Percentiles rank a stretch among this genome's conserved stretches.
Evolutionary conservation across 2,113 vertebrate species (phyloP).

Genomic region (Neoarius graeffei): DNA sequence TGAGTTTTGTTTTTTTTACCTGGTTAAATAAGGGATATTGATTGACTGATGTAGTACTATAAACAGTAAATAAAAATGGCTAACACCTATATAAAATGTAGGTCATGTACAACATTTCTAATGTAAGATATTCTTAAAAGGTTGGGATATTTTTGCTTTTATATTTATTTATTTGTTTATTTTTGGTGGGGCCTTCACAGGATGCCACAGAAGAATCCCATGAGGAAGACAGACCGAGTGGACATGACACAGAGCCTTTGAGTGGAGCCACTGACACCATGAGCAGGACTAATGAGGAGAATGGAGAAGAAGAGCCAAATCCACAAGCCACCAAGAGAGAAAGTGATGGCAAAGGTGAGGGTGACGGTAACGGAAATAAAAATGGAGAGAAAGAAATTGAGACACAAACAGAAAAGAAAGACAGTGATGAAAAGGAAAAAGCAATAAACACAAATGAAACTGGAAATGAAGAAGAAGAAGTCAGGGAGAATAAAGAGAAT

Average conservation of each 20-base stretch:
- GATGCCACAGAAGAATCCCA: not conserved
- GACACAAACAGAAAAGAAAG: constrained; percentile 16
- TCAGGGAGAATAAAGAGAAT: constrained; percentile 13
- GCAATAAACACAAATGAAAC: not conserved
- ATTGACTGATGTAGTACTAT: not conserved
- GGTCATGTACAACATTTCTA: not conserved
- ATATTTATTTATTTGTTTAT: constrained; percentile 33
- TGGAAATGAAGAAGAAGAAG: constrained; percentile 10
- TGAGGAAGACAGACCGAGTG: not conserved
- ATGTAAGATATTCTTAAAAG: not conserved
- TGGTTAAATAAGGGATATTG: too few species aligned
- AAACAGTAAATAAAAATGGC: not conserved
- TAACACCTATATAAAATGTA: not conserved
- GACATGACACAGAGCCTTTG: not conserved
- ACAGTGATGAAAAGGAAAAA: constrained; percentile 1
- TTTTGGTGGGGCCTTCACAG: constrained; percentile 22
- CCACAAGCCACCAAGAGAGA: constrained; percentile 15
- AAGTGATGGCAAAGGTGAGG: not conserved
- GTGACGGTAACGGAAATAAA: constrained; percentile 8
- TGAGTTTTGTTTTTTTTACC: too few species aligned
- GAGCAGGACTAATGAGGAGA: constrained; percentile 26
- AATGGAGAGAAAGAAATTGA: constrained; percentile 42
- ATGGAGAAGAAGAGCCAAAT: constrained; percentile 33
- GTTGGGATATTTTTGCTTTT: not conserved
- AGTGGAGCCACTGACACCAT: not conserved